phyloP scores from a whole-genome alignment of 2,888 invertebrate species.

The Orchesella flavescens region DNA sequence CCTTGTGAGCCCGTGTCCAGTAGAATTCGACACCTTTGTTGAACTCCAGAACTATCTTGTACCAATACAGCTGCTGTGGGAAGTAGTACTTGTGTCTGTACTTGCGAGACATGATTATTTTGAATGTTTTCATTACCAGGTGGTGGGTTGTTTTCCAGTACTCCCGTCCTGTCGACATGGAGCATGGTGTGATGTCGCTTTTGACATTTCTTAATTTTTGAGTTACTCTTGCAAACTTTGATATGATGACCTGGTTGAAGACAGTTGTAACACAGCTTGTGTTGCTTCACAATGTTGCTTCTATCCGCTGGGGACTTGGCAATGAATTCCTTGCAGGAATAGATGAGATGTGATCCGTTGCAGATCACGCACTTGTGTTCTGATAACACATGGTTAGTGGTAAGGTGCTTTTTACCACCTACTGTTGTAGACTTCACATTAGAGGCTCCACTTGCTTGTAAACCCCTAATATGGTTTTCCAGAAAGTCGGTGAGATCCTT shows the following conservation, averaged over 20 bases:
- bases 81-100: neutral
- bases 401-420: neutral
- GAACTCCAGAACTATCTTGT: neutral
- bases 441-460: neutral
- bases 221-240: neutral
- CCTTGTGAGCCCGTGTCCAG: neutral
- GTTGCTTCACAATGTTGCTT: neutral
- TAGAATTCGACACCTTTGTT: neutral
- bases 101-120: too few species aligned
- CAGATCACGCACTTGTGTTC: neutral
- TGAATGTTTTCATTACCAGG: too few species aligned
- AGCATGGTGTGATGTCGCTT: slow-evolving; percentile 19
- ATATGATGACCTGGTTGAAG: slow-evolving; percentile 17
- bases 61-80: neutral
- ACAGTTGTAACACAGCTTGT: slow-evolving; percentile 33
- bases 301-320: neutral
- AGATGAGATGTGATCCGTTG: slow-evolving; percentile 5
- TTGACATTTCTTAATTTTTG: neutral
- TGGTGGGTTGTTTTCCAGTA: neutral
- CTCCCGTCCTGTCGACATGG: neutral
- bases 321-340: slow-evolving; percentile 10
- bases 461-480: neutral
- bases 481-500: slow-evolving; percentile 13
- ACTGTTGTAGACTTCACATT: neutral
- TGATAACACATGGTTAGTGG: neutral